Conservation (phyloP, 1,140 invertebrate species). For the Drosophila nigrodunni region DNA sequence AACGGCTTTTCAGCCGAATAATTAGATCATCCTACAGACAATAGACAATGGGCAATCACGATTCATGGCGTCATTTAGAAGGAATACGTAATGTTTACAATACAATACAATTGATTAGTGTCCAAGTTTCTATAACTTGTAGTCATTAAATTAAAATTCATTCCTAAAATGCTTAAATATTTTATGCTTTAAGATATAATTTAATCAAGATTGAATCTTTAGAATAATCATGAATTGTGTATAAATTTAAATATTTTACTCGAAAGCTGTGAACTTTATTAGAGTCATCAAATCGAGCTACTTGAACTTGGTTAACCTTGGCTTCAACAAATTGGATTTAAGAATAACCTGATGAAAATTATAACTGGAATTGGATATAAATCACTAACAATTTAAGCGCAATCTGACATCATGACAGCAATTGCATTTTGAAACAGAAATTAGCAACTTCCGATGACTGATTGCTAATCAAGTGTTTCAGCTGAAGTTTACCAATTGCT, state of each 20-base stretch:
- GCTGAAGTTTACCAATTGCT: slow-evolving; percentile 33
- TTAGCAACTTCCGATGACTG: slow-evolving; percentile 12
- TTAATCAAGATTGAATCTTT: background rate
- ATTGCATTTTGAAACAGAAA: slow-evolving; percentile 27
- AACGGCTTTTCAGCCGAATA: slow-evolving; percentile 41
- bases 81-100: slow-evolving; percentile 1
- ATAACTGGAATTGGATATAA: slow-evolving; percentile 6
- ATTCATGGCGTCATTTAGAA: slow-evolving; percentile 8
- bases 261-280: background rate
- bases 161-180: too few relatives aligned
- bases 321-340: background rate
- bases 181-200: too few relatives aligned
- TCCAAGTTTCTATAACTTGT: background rate
- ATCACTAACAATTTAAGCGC: background rate
- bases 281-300: background rate
- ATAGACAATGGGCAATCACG: slow-evolving; percentile 18
- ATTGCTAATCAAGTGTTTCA: slow-evolving; percentile 31
- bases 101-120: background rate
- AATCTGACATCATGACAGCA: slow-evolving; percentile 7
- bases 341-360: background rate
- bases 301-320: slow-evolving; percentile 1
- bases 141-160: background rate
- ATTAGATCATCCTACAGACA: slow-evolving; percentile 56
- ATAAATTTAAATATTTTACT: too few relatives aligned
- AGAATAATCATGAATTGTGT: background rate